Conservation (phyloP, 2,113 vertebrate genomes). For the Phrynosoma platyrhinos region DNA sequence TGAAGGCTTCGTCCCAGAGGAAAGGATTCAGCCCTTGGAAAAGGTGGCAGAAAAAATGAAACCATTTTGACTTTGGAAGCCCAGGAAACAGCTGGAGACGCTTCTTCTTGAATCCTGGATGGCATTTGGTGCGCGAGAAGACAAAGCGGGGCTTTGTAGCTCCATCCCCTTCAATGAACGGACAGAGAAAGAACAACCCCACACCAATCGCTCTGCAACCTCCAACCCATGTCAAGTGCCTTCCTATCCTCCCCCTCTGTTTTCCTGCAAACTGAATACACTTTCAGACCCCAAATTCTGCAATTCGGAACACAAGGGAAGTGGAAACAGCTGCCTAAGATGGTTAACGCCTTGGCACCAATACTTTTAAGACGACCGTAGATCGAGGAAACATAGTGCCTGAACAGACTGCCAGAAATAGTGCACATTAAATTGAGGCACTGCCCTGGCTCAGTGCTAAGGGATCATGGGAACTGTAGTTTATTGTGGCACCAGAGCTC, state of each 20-base stretch:
- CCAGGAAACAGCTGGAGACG: background rate
- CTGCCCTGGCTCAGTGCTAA: too few relatives aligned
- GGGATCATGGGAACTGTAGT: too few relatives aligned
- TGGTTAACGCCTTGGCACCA: background rate
- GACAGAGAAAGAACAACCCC: fast-evolving
- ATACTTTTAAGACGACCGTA: too few relatives aligned
- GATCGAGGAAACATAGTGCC: background rate
- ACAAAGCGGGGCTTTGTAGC: background rate
- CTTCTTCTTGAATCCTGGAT: background rate
- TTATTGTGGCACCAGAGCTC: too few relatives aligned
- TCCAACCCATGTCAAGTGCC: too few relatives aligned
- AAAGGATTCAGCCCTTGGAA: slow-evolving; percentile 8
- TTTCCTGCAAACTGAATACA: too few relatives aligned
- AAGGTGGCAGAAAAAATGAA: background rate
- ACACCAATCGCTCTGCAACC: fast-evolving
- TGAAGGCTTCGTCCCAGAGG: slow-evolving; percentile 10
- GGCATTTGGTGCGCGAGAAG: fast-evolving
- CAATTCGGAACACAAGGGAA: background rate
- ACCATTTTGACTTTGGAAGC: background rate
- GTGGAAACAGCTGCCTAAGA: background rate
- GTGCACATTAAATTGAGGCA: too few relatives aligned
- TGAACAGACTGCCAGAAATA: too few relatives aligned
- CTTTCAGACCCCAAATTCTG: background rate
- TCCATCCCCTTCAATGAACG: background rate
- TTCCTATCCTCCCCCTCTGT: too few relatives aligned